phyloP scores from a whole-genome alignment of 2,888 invertebrate species.

The Clanis bilineata region DNA sequence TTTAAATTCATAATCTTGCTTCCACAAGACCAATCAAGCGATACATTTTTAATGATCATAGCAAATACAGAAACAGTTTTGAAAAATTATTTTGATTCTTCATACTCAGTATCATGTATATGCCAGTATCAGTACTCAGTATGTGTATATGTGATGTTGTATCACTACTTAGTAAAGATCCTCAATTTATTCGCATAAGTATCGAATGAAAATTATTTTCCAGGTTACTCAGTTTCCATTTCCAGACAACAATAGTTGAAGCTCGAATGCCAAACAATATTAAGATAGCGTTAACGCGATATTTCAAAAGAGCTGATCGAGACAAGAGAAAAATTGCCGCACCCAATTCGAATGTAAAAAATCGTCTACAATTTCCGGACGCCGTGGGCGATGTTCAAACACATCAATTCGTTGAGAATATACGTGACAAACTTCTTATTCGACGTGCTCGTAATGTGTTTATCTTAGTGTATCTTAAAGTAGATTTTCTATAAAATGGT shows the following conservation, averaged over 20 bases:
- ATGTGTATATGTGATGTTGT: no score
- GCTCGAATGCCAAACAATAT: not conserved
- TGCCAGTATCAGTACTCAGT: no score
- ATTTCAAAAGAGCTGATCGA: not conserved
- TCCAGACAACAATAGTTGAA: not conserved
- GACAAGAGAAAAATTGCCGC: slow-evolving; percentile 1
- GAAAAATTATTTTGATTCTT: no score
- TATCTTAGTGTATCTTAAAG: not conserved
- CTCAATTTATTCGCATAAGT: no score
- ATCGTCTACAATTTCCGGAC: slow-evolving; percentile 11
- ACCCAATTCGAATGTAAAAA: slow-evolving; percentile 15
- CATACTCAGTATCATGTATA: no score
- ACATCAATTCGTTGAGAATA: slow-evolving; percentile 7
- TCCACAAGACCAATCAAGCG: no score
- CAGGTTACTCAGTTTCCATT: not conserved
- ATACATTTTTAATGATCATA: no score
- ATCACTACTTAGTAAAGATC: no score
- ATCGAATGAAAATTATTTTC: not conserved
- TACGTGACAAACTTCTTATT: slow-evolving; percentile 12
- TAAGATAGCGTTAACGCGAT: not conserved
- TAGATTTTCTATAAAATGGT: no score
- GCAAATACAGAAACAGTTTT: no score
- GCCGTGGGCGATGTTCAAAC: slow-evolving; percentile 2
- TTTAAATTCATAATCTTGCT: no score
- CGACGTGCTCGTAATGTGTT: not conserved